A percentile compares a stretch with the other conserved stretches of the same genome.
Conservation (phyloP, 2,888 invertebrate genomes). For the Parapristionchus giblindavisi region DNA sequence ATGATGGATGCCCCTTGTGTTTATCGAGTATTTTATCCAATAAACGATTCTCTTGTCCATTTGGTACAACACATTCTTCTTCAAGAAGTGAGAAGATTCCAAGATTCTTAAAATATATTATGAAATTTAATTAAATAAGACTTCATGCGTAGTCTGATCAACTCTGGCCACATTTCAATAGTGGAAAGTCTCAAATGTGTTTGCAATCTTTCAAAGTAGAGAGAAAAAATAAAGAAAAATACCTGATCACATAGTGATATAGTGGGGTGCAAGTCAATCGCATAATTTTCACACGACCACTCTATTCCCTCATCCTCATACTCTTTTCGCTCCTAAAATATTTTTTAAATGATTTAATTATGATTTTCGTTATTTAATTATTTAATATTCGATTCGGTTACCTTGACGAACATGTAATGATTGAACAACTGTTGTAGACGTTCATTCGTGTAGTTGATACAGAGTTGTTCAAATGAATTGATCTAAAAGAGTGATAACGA, state of each 20-base stretch:
- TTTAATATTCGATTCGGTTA: background rate
- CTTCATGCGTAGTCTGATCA: too few species aligned
- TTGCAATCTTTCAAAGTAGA: background rate
- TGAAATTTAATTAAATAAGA: background rate
- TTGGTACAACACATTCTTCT: slow-evolving; percentile 69
- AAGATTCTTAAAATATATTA: slow-evolving; percentile 55
- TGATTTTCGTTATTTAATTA: too few species aligned
- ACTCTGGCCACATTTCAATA: too few species aligned
- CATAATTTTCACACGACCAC: slow-evolving; percentile 90
- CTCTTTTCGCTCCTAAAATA: slow-evolving; percentile 57
- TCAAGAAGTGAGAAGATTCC: slow-evolving; percentile 66
- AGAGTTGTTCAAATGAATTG: slow-evolving; percentile 68
- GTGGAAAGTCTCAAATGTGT: background rate
- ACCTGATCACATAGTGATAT: slow-evolving; percentile 67
- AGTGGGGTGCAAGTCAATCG: slow-evolving; percentile 64
- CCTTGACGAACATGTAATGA: slow-evolving; percentile 67
- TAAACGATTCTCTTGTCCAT: slow-evolving; percentile 62
- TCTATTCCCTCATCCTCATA: slow-evolving; percentile 64
- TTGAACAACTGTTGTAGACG: slow-evolving; percentile 69
- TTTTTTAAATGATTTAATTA: too few species aligned
- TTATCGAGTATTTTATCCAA: slow-evolving; percentile 61
- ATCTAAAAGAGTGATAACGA: slow-evolving; percentile 39
- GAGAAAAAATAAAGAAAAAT: too few species aligned
- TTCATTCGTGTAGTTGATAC: slow-evolving; percentile 69
- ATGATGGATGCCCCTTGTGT: slow-evolving; percentile 46